These are phyloP conservation scores for Turritopsis dohrnii DNA, from an alignment of 30 jellyfish, hydroid and myxozoan species.

Conservation along the genomic window DNA sequence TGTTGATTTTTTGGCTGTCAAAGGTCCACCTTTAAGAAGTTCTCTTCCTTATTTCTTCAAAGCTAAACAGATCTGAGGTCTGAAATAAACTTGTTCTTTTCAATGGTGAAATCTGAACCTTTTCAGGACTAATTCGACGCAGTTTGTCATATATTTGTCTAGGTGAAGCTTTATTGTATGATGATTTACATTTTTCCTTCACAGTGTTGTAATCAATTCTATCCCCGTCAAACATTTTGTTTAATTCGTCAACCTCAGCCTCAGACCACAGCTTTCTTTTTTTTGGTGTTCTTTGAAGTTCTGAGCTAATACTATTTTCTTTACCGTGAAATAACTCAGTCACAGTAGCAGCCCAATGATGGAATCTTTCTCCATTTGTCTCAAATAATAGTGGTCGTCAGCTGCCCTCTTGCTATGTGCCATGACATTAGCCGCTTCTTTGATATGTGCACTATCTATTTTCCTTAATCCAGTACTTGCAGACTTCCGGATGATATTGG, in stretches of 20 bases:
- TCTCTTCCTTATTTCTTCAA: neutral
- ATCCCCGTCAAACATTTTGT: neutral
- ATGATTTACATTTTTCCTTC: neutral
- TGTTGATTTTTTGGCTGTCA: neutral
- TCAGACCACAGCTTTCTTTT: slow-evolving; percentile 7
- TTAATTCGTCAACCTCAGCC: neutral
- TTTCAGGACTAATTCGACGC: slow-evolving; percentile 8
- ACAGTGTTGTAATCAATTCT: neutral
- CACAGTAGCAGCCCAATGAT: slow-evolving; percentile 2
- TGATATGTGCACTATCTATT: slow-evolving; percentile 12
- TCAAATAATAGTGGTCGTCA: slow-evolving; percentile 1
- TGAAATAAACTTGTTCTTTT: slow-evolving; percentile 5
- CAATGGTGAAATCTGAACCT: neutral
- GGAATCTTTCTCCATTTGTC: neutral
- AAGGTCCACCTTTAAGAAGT: slow-evolving; percentile 8
- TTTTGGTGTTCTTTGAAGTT: slow-evolving; percentile 3
- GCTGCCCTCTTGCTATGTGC: slow-evolving; percentile 3
- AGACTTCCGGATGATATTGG: slow-evolving; percentile 10
- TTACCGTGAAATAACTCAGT: slow-evolving; percentile 9
- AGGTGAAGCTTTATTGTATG: neutral
- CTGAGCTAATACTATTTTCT: neutral
- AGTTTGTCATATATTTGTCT: slow-evolving; percentile 12
- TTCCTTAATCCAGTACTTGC: slow-evolving; percentile 14
- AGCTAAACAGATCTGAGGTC: neutral
- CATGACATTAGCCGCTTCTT: slow-evolving; percentile 12